Conservation (phyloP, 2,797 vertebrate genomes). For the Gastrophryne carolinensis region DNA sequence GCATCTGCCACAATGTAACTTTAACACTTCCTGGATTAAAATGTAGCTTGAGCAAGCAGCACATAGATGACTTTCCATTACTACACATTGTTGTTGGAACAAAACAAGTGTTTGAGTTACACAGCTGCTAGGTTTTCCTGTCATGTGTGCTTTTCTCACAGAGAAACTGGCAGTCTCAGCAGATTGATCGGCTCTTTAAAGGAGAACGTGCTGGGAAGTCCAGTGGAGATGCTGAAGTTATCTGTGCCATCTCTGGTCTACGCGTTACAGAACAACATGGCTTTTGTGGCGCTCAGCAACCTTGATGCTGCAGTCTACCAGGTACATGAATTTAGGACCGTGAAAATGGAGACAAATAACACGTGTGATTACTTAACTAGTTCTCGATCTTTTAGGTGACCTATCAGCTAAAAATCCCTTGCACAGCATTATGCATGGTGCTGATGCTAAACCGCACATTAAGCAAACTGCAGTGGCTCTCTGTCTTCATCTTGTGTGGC, state of each 20-base stretch:
- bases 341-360: background rate
- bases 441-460: conserved; percentile 91
- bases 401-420: conserved; percentile 96
- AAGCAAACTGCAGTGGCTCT: conserved; percentile 90
- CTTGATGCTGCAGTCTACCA: conserved; percentile 96
- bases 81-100: background rate
- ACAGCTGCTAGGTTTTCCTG: background rate
- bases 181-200: conserved; percentile 74
- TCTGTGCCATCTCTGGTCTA: conserved; percentile 93
- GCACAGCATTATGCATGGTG: conserved; percentile 92
- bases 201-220: conserved; percentile 83
- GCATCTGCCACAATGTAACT: too few species aligned
- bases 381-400: conserved; percentile 77
- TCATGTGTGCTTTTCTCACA: conserved; percentile 62
- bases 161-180: conserved; percentile 80
- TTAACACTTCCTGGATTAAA: too few species aligned
- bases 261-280: conserved; percentile 97
- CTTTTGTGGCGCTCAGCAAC: conserved; percentile 92
- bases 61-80: too few species aligned
- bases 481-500: conserved; percentile 88
- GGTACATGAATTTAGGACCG: conserved; percentile 72
- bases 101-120: background rate
- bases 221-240: conserved; percentile 86
- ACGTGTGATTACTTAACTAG: background rate
- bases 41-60: too few species aligned